phyloP scores from a whole-genome alignment of 2,888 invertebrate genomes.

The Gymnosoma rotundatum region DNA sequence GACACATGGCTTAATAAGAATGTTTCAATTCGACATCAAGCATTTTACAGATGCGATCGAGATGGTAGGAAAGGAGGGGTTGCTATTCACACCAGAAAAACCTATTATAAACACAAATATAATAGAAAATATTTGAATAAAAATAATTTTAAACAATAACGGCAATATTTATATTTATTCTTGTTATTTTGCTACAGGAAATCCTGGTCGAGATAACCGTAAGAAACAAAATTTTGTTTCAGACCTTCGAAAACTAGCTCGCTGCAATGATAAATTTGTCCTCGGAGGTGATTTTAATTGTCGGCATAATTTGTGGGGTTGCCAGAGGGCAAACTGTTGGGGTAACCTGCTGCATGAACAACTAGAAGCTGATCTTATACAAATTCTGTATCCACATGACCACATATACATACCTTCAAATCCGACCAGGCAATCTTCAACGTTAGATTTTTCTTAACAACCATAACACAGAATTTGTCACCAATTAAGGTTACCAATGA shows the following conservation, averaged over 20 bases:
- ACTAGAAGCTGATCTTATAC: conserved; percentile 17
- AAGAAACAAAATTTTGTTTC: conserved; percentile 7
- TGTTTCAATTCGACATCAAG: background rate
- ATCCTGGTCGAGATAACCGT: background rate
- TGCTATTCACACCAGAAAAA: background rate
- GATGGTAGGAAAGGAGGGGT: background rate
- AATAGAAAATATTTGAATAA: conserved; percentile 16
- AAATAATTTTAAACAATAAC: conserved; percentile 9
- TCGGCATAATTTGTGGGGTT: background rate
- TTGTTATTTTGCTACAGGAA: conserved; percentile 9
- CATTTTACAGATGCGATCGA: background rate
- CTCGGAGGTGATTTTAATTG: conserved; percentile 20
- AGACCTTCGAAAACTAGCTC: conserved; percentile 20
- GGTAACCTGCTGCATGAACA: conserved; percentile 20
- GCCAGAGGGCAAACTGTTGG: conserved; percentile 15
- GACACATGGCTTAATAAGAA: background rate
- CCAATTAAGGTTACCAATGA: conserved; percentile 4
- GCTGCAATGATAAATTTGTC: conserved; percentile 15
- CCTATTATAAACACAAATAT: background rate
- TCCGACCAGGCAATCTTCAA: no score
- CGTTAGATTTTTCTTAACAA: conserved; percentile 29
- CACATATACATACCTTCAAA: no score
- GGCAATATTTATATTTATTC: background rate
- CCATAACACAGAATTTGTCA: conserved; percentile 5
- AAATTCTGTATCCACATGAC: no score